Base-by-base conservation (phyloP, 2,888 invertebrate species). In the Pycnomerus fuliginosus region DNA sequence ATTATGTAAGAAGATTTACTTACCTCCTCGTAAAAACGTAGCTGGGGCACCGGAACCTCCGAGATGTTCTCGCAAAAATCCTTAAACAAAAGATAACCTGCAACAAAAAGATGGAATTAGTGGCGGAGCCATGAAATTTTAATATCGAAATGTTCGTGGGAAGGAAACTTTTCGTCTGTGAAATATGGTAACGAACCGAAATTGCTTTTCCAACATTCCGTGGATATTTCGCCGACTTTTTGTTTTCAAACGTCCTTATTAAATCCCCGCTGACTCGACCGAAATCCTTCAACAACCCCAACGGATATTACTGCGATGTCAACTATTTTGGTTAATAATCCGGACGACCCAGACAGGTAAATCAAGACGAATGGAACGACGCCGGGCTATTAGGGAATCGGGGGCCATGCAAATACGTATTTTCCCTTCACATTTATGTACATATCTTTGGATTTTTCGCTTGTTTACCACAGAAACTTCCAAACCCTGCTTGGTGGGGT, bases 11-110 rank as follows among this genome's bases (percentile, higher is more conserved):
- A 3, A 15, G 22, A 25, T 24, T 32, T 28, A 70, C 80, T 80
- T 79, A 97, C 97, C 87, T 99, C 95, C 84, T 99, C 98, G 78
- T 98, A 98, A 82, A 99, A 99, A 76, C 91, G 90, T 72, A 99
- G 84, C 75, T 99, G 97, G 70, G 97, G 95, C 74, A 97, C 90
- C 62, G 94, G 90, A 73, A 95, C 96, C 66, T 97, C 96, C 67
- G 90, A 88, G 64, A 90, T 83, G 74, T 89, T 94, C 79, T 97
- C 95, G 78, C 98, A 98, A 79, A 91, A 99, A 77, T 99, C 98
- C 81, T 98, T 99, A 82, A 99, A 98, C 75, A 99, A 82, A 75
- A 97, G 84, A 81, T 93, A 99, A 71, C 97, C 97, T 97, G 82
- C 42, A 83, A 83, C 72, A 75, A 76, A 70, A 61, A 53, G 60